phyloP scores from a whole-genome alignment of 1,140 invertebrate genomes.

The Belonocnema kinseyi region DNA sequence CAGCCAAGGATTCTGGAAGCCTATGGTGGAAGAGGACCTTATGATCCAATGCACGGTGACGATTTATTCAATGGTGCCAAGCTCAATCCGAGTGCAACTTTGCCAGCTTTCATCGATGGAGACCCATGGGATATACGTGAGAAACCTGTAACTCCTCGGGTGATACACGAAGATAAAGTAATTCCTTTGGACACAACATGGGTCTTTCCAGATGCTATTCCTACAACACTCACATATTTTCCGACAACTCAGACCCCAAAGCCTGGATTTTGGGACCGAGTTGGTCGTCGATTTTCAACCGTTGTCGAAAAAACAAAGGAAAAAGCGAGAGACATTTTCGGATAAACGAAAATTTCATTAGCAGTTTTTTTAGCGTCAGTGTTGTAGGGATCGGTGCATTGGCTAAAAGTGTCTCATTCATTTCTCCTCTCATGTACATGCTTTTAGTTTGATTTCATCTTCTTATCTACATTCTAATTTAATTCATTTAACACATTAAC shows the following conservation, averaged over 20 bases:
- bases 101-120: slow-evolving; percentile 47
- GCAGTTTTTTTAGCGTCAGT: slow-evolving; percentile 36
- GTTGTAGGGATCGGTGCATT: slow-evolving; percentile 1
- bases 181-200: slow-evolving; percentile 41
- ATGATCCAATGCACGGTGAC: slow-evolving; percentile 48
- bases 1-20: slow-evolving; percentile 62
- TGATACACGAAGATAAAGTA: slow-evolving; percentile 35
- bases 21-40: slow-evolving; percentile 61
- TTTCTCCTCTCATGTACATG: background rate
- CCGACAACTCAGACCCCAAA: slow-evolving; percentile 59
- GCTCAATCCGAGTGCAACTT: slow-evolving; percentile 60
- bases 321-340: slow-evolving; percentile 75
- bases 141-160: slow-evolving; percentile 41
- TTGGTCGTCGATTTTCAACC: slow-evolving; percentile 74
- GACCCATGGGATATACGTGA: slow-evolving; percentile 63
- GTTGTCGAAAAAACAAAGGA: slow-evolving; percentile 75
- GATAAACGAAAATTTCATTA: slow-evolving; percentile 46
- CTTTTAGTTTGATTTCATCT: no score
- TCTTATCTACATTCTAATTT: no score
- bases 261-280: slow-evolving; percentile 76
- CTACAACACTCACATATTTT: slow-evolving; percentile 37
- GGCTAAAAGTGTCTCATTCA: slow-evolving; percentile 18
- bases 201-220: slow-evolving; percentile 31
- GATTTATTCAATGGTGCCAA: slow-evolving; percentile 56
- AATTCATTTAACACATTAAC: background rate